Evolutionary conservation across 1,140 invertebrate species (phyloP).

Genomic region (Leptinotarsa texana): DNA sequence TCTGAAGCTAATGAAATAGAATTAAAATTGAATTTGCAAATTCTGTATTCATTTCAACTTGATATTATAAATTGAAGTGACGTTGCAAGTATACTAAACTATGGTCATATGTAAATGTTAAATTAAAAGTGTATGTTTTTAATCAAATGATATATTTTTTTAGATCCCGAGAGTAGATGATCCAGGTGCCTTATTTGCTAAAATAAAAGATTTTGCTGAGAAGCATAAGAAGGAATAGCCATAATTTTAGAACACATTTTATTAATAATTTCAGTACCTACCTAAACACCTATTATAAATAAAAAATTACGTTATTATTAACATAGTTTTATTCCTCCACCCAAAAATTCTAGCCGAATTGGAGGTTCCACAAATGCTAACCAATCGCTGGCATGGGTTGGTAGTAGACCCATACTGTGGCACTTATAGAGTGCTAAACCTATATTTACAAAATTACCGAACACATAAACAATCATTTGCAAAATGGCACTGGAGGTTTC

Average conservation of each 20-base stretch:
- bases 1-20: too few species aligned
- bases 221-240: conserved; percentile 62
- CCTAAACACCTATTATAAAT: conserved; percentile 35
- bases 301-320: conserved; percentile 52
- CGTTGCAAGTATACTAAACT: too few species aligned
- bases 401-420: conserved; percentile 96
- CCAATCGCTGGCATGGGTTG: conserved; percentile 98
- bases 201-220: conserved; percentile 70
- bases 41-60: too few species aligned
- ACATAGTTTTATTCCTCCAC: conserved; percentile 77
- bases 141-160: conserved; percentile 41
- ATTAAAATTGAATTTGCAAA: too few species aligned
- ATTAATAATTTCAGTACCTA: conserved; percentile 31
- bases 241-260: conserved; percentile 12
- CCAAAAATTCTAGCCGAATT: conserved; percentile 83
- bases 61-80: too few species aligned
- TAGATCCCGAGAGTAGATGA: conserved; percentile 83
- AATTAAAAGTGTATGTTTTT: too few species aligned
- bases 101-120: too few species aligned
- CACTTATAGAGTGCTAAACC: conserved; percentile 96
- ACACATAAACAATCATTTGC: conserved; percentile 93
- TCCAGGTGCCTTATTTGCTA: conserved; percentile 69
- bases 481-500: conserved; percentile 88
- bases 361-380: conserved; percentile 95
- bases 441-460: conserved; percentile 94